A percentile compares a stretch with the other conserved stretches of the same genome.
Evolutionary conservation across 1,140 invertebrate genomes (phyloP).

Genomic region (Metaphire vulgaris): DNA sequence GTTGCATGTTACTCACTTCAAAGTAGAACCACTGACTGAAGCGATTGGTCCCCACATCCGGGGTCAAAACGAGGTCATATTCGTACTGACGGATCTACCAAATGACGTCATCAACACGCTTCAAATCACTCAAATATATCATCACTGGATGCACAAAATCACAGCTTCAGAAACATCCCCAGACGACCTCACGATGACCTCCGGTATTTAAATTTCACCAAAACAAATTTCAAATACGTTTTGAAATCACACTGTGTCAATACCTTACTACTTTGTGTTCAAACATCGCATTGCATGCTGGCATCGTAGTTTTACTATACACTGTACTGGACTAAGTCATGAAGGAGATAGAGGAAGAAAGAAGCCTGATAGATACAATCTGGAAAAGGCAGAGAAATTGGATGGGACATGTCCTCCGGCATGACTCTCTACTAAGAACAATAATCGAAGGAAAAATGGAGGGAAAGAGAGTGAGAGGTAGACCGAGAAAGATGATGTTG

Average conservation of each 20-base stretch:
- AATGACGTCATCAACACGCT: neutral
- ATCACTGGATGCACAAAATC: neutral
- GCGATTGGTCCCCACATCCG: constrained; percentile 72
- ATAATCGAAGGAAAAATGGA: too few species aligned
- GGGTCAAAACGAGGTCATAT: constrained; percentile 88
- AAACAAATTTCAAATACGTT: neutral
- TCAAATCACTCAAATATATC: neutral
- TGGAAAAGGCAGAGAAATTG: too few species aligned
- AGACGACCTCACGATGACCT: neutral
- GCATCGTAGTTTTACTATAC: too few species aligned
- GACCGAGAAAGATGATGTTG: too few species aligned
- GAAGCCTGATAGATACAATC: too few species aligned
- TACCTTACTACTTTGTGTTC: neutral
- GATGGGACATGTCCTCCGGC: too few species aligned
- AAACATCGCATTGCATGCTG: too few species aligned
- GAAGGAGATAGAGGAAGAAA: too few species aligned
- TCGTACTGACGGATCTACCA: constrained; percentile 57
- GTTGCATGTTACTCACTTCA: constrained; percentile 73
- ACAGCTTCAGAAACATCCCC: neutral
- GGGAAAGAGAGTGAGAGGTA: too few species aligned
- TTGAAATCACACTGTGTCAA: neutral
- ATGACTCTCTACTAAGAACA: too few species aligned
- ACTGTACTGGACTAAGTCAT: too few species aligned
- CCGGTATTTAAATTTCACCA: neutral
- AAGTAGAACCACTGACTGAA: constrained; percentile 92